Evolutionary conservation across 2,888 invertebrate species (phyloP), one percentile per base, ranked within the genome.

Genomic region (Archaeoteleia sp.): DNA sequence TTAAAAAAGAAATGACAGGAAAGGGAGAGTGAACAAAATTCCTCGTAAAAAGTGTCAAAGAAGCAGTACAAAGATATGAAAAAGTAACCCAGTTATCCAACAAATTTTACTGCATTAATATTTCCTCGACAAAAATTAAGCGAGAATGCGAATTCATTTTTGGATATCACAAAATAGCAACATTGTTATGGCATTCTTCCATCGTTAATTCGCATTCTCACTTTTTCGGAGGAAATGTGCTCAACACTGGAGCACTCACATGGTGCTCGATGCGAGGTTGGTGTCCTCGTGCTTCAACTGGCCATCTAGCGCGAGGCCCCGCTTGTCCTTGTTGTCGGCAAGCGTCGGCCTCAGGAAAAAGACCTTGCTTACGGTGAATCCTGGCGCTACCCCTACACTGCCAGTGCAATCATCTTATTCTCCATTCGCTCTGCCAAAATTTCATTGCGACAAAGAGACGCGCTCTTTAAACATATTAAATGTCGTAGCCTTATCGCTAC

Each of bases 271-370:
- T 68, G 94, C 94, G 78, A 95, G 88, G 88, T 94, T 94, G 78
- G 94, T 95, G 87, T 94, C 94, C 87, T 95, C 94, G 85, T 95
- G 93, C 86, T 94, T 94, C 78, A 95, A 88, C 85, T 94, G 93
- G 65, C 94, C 95, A 82, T 95, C 94, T 77, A 95, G 88, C 67
- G 94, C 94, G 78, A 95, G 88, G 65, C 94, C 94, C 75, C 93
- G 89, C 87, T 95, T 95, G 87, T 93, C 93, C 87, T 92, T 91
- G 88, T 95, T 95, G 88, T 93, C 92, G 77, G 90, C 90, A 82
- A 95, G 88, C 74, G 93, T 88, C 55, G 94, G 94, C 78, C 90
- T 91, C 80, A 95, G 88, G 76, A 90, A 89, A 87, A 91, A 94
- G 76, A 95, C 93, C 88, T 94, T 95, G 84, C 93, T 93, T 86